Base-by-base conservation (phyloP, 92 coral and sea anemone species). In the Hydrozoanthus gracilis region DNA sequence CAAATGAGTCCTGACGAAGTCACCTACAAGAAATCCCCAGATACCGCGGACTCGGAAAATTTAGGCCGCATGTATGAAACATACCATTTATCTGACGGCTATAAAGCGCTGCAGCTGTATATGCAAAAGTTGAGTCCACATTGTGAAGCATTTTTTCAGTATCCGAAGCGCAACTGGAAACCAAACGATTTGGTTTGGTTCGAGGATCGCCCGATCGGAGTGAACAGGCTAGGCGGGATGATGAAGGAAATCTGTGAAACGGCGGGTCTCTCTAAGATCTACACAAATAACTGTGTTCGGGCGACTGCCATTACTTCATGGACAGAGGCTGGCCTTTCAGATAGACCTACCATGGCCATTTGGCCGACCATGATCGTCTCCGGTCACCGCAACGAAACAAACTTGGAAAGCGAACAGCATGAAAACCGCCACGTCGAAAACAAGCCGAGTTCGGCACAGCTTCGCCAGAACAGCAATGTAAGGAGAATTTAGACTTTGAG, bases 1-100 rank as follows among this genome's bases (percentile, higher is more conserved):
- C 74, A 78, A 4, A 83, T 88, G 88, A 13, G 78, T 6, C 91
- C 83, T 71, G 91, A 88, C 69, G 91, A 83, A 77, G 83, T 84
- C 5, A 88, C 39, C 39, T 27, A 27, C 39, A 27, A 27, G 39
- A 27, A 27, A 27, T 2, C 39, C 39, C 39, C 39, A 60, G 73
- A 82, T 12, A 67, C 27, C 83, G 35, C 39, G 5, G 15, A 44
- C 47, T 78, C 16, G 12, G 83, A 78, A 16, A 78, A 78, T 35
- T 46, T 78, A 6, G 83, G 58, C 27, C 55, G 83, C 14, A 78
- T 78, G 83, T 78, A 78, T 67, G 27, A 27, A 27, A 27, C 69
- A 61, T 78, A 16, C 1, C 16, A 78, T 12, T 61, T 35, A 51
- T 67, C 83, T 8, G 83, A 78, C 54, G 68, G 83, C 35, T 13